Evolutionary conservation across 1,140 invertebrate species (phyloP), one percentile per base, ranked within the genome.

Genomic region (Cephus cinctus): DNA sequence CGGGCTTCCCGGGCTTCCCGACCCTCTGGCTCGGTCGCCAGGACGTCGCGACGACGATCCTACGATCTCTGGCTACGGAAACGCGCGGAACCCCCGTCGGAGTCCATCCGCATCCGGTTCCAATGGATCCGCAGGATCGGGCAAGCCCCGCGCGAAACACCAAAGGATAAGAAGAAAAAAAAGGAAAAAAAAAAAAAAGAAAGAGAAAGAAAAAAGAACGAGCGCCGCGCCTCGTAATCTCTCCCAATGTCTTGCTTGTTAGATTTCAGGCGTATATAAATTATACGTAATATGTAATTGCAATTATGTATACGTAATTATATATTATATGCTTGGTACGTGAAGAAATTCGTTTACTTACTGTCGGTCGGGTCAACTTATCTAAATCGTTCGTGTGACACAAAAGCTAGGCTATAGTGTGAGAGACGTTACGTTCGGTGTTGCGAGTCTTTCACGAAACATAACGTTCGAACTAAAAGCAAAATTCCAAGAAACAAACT

Each of bases 261-360:
- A n/a, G n/a, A n/a, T n/a, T n/a, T n/a, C n/a, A n/a, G n/a, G n/a
- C n/a, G n/a, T n/a, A n/a, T n/a, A n/a, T n/a, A n/a, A n/a, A n/a
- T n/a, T n/a, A n/a, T n/a, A n/a, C n/a, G 50, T 50, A 60, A 52
- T 48, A 54, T 57, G 55, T 56, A 63, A 56, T 53, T 59, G 55
- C 47, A 63, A 56, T 45, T 50, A 53, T 52, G 43, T 52, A 52
- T 52, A 55, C 45, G 52, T 57, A 58, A 59, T 63, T 65, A 58
- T 59, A 60, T 63, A 66, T 54, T 63, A 69, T 65, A 72, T 64
- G 71, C 57, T 70, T 66, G 63, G 57, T 72, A 74, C 54, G 68
- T 75, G 71, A 73, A 70, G 60, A n/a, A n/a, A n/a, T n/a, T 74
- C 59, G 45, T 71, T 70, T 73, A 75, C 69, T 75, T 75, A 73